phyloP scores from a whole-genome alignment of 64 coral and sea anemone species.

The Porites lutea region DNA sequence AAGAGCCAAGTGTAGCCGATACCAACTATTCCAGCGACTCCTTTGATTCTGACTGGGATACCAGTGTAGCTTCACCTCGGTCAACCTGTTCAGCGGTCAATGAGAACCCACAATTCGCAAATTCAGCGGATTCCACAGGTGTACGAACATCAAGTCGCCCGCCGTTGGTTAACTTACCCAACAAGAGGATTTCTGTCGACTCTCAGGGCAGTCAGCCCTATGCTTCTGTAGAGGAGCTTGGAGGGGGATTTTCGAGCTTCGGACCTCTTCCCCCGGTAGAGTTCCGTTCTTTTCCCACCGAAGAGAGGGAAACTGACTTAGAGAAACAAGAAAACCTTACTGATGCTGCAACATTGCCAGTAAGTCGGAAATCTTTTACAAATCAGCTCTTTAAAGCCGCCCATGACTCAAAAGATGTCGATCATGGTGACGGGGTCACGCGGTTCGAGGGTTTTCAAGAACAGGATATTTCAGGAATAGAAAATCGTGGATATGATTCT shows the following conservation, averaged over 20 bases:
- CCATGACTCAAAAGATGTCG: neutral
- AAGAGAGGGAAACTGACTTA: constrained; percentile 38
- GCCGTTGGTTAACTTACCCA: constrained; percentile 47
- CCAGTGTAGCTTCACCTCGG: neutral
- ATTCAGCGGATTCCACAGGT: neutral
- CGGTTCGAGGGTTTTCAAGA: neutral
- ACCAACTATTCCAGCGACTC: constrained; percentile 33
- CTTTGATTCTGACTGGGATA: constrained; percentile 29
- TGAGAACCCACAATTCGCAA: neutral
- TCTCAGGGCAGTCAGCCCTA: constrained; percentile 81
- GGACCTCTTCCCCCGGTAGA: constrained; percentile 69
- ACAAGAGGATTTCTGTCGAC: constrained; percentile 62
- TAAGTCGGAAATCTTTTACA: constrained; percentile 65
- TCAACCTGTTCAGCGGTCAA: neutral
- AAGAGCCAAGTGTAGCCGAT: constrained; percentile 47
- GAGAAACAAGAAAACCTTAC: neutral
- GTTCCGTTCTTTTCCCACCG: constrained; percentile 27
- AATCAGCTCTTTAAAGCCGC: constrained; percentile 71
- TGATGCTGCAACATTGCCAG: neutral
- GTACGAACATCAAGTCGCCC: neutral
- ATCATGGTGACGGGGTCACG: neutral
- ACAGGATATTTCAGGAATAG: constrained; percentile 40
- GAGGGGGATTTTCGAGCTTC: constrained; percentile 84
- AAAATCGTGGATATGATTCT: constrained; percentile 51
- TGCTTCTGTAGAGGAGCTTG: constrained; percentile 83